phyloP scores from a whole-genome alignment of 2,113 vertebrate genomes.

The Terrapene triunguis region DNA sequence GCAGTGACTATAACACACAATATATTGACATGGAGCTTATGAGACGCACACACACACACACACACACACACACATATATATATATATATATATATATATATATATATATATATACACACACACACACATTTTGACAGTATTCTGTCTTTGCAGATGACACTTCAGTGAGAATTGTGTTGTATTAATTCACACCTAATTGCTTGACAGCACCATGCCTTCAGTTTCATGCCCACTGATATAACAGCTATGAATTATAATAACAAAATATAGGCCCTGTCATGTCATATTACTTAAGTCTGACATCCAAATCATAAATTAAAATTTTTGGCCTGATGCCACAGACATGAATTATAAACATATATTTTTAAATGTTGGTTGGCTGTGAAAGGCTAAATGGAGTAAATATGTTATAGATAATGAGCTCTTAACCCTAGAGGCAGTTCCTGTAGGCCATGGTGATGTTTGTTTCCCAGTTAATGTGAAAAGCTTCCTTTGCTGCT shows the following conservation, averaged over 20 bases:
- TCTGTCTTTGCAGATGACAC: slow-evolving; percentile 24
- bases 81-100: too few species aligned
- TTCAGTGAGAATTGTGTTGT: not conserved
- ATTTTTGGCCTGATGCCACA: not conserved
- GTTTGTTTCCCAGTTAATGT: not conserved
- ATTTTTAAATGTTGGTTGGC: not conserved
- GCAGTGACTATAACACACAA: not conserved
- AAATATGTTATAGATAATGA: not conserved
- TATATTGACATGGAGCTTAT: not conserved
- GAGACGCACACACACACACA: fast-evolving
- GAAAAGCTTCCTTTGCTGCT: not conserved
- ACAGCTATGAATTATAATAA: not conserved
- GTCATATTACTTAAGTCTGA: not conserved
- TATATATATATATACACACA: not conserved
- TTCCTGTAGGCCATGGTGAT: not conserved
- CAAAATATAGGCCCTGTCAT: not conserved
- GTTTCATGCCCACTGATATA: not conserved
- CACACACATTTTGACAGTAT: not conserved
- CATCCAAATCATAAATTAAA: not conserved
- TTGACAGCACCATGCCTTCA: not conserved
- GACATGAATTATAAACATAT: not conserved
- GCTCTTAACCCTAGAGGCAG: not conserved
- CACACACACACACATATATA: not conserved
- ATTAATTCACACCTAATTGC: slow-evolving; percentile 26
- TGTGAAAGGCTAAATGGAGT: not conserved